phyloP scores from a whole-genome alignment of 2,113 vertebrate genomes.

The Hippocampus abdominalis region DNA sequence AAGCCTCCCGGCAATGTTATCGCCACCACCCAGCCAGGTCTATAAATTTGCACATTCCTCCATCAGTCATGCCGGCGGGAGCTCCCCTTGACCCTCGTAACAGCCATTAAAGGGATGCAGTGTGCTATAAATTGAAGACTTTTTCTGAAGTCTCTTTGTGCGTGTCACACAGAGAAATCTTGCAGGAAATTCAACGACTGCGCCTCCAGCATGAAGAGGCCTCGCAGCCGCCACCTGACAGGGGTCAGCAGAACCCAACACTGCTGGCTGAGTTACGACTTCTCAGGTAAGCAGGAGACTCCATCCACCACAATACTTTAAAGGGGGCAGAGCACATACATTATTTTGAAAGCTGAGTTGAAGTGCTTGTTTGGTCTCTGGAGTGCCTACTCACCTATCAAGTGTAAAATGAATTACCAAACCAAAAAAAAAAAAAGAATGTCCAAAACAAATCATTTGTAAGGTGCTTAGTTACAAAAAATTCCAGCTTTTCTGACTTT shows the following conservation, averaged over 20 bases:
- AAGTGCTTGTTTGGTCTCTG: no score
- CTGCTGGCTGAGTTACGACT: conserved; percentile 92
- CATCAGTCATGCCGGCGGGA: neutral
- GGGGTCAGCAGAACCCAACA: conserved; percentile 92
- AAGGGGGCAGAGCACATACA: neutral
- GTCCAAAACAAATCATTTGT: no score
- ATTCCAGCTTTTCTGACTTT: no score
- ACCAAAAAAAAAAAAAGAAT: no score
- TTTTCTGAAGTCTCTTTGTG: neutral
- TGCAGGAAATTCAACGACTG: conserved; percentile 96
- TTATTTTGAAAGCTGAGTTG: neutral
- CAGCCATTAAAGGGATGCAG: neutral
- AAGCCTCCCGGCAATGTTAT: no score
- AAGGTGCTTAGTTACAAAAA: no score
- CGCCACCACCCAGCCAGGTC: neutral
- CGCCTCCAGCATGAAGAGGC: conserved; percentile 94
- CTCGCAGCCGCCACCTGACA: conserved; percentile 88
- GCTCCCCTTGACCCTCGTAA: neutral
- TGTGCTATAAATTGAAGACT: neutral
- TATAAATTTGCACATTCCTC: neutral
- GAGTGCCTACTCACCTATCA: no score
- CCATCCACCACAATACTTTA: neutral
- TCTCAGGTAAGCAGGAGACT: conserved; percentile 79
- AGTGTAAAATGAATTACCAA: no score
- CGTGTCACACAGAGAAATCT: conserved; percentile 84